phyloP scores from a whole-genome alignment of 2,113 vertebrate genomes.

The Notothenia coriiceps region DNA sequence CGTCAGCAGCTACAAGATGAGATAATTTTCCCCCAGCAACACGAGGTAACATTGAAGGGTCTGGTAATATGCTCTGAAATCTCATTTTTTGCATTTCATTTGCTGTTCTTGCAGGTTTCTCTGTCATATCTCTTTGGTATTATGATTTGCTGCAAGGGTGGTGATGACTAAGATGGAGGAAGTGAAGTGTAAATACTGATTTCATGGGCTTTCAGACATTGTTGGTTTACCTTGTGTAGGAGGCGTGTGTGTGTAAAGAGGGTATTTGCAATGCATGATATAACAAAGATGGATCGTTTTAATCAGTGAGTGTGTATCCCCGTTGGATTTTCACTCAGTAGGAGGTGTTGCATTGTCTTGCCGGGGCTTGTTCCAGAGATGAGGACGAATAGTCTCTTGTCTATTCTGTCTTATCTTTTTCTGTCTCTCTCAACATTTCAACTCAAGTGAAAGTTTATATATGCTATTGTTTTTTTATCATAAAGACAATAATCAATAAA shows the following conservation, averaged over 20 bases:
- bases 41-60: neutral
- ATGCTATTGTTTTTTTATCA: neutral
- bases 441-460: neutral
- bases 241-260: conserved; percentile 39
- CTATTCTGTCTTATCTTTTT: neutral
- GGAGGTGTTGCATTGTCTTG: conserved; percentile 46
- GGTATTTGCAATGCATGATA: conserved; percentile 42
- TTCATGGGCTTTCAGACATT: conserved; percentile 36
- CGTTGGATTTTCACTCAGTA: conserved; percentile 21
- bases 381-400: conserved; percentile 36
- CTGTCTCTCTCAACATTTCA: neutral
- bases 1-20: conserved; percentile 24
- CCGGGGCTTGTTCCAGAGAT: conserved; percentile 43
- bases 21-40: neutral
- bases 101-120: conserved; percentile 42
- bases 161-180: conserved; percentile 50
- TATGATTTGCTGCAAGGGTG: conserved; percentile 33
- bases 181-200: conserved; percentile 53
- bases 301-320: conserved; percentile 26
- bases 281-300: conserved; percentile 30
- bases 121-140: conserved; percentile 27
- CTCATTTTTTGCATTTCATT: neutral
- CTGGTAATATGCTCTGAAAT: neutral
- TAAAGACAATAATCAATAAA: neutral
- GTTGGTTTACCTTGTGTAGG: conserved; percentile 44